Evolutionary conservation across 1,140 invertebrate species (phyloP), one percentile per base, ranked within the genome.

Genomic region (Babylonia areolata): DNA sequence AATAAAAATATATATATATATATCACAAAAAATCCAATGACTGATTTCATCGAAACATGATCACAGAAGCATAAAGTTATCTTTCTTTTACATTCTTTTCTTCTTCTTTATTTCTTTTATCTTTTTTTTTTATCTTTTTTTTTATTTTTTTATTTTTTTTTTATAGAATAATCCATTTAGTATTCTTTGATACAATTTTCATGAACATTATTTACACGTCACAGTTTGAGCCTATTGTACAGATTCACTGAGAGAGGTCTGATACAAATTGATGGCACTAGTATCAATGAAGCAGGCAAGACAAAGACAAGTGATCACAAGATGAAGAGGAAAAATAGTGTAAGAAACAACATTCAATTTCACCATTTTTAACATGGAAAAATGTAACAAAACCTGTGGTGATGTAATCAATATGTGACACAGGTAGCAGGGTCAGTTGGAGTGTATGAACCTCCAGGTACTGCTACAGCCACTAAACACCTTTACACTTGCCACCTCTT

Each of bases 21-120:
- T 64, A 64, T 64, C 58, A 64, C 58, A 64, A 64, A 64, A 64
- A 64, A 64, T n/a, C 20, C 46, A 51, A 51, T 51, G 58, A 64
- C 58, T 64, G 20, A 23, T 6, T 64, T 64, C 2, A 64, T n/a
- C 58, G 28, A 64, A 28, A 64, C 58, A 64, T 64, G 58, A 64
- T 64, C 58, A 64, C 58, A 64, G 58, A 64, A 64, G 58, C 58
- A 64, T 20, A 64, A 5, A 11, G 58, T 12, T 64, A n/a, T 64
- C 6, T 11, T 51, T 20, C 20, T 51, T 51, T 51, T n/a, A n/a
- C n/a, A n/a, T n/a, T n/a, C n/a, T n/a, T n/a, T n/a, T n/a, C n/a
- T n/a, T n/a, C n/a, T n/a, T n/a, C n/a, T n/a, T n/a, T n/a, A n/a
- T n/a, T n/a, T n/a, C n/a, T n/a, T n/a, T n/a, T n/a, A n/a, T n/a